phyloP scores from a whole-genome alignment of 2,797 vertebrate species.

The Carapus acus region DNA sequence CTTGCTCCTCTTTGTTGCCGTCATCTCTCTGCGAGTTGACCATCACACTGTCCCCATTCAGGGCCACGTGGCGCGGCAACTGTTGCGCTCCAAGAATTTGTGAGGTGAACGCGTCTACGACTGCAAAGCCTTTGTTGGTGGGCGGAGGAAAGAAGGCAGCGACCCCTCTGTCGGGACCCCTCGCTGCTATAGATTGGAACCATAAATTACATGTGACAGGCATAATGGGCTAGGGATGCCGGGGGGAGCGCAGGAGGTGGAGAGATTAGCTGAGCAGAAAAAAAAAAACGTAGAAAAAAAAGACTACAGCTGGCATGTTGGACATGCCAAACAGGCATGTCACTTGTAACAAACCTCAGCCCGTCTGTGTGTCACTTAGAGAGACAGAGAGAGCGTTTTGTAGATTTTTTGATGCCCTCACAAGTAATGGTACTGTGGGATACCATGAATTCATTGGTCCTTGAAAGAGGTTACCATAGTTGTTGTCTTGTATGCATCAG shows the following conservation, averaged over 20 bases:
- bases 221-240: slow-evolving; percentile 16
- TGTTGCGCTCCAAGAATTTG: slow-evolving; percentile 34
- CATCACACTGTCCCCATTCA: slow-evolving; percentile 50
- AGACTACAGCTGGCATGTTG: slow-evolving; percentile 17
- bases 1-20: slow-evolving; percentile 30
- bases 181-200: slow-evolving; percentile 14
- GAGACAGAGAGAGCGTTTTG: too few species aligned
- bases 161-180: slow-evolving; percentile 11
- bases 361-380: slow-evolving; percentile 5
- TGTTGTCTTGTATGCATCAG: too few species aligned
- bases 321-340: slow-evolving; percentile 17
- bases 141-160: too few species aligned
- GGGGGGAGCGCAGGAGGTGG: too few species aligned
- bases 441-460: too few species aligned
- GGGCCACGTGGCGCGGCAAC: slow-evolving; percentile 25
- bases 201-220: slow-evolving; percentile 52
- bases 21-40: slow-evolving; percentile 38
- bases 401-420: too few species aligned
- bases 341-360: slow-evolving; percentile 10
- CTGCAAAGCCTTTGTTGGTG: not conserved
- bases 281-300: slow-evolving; percentile 16
- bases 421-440: too few species aligned
- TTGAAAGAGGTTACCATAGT: too few species aligned
- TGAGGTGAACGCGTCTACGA: slow-evolving; percentile 8
- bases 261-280: too few species aligned